Base-by-base conservation (phyloP, 1,140 invertebrate genomes). In the Pseudomyrmex cubaensis region DNA sequence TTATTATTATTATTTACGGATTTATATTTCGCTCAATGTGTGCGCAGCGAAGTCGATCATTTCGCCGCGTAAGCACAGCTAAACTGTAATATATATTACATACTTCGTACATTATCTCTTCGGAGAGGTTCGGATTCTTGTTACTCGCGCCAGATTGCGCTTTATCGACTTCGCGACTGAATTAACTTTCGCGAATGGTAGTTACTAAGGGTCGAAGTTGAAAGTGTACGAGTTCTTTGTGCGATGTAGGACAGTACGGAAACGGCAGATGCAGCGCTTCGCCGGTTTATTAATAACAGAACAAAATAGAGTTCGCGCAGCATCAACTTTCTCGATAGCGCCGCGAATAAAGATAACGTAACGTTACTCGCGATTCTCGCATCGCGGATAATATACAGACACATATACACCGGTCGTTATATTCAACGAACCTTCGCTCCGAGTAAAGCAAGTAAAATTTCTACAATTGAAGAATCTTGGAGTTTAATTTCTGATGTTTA, bases 221-320 rank as follows among this genome's bases (percentile, higher is more conserved):
- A 48, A 46, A 72, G 76, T 80, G 76, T 72, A 48, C 76, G 76
- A 48, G 52, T 80, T 80, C 76, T 80, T 80, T 82, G 76, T 63
- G 56, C 67, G 44, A 59, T 35, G 20, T 46, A 56, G 44, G 50
- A 64, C 64, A 80, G 50, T 52, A 54, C n/a, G 52, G 22, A 44
- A 15, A 35, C 44, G 44, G 20, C 46, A 54, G 35, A 66, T 66
- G 62, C 74, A 76, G 61, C 61, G 25, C 17, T 59, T 48, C n/a
- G 61, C 46, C 48, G 63, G 56, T 75, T 85, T 86, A 86, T 86
- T 78, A 86, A 82, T 86, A 86, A 86, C 83, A 70, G 67, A 85
- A 86, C 57, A 67, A 57, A 70, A 61, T 46, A 69, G 85, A 86
- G 62, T 74, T 86, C 17, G 35, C 5, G 35, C 35, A 25, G 52